Base-by-base conservation (phyloP, 2,797 vertebrate genomes). In the Eupleurogrammus muticus region DNA sequence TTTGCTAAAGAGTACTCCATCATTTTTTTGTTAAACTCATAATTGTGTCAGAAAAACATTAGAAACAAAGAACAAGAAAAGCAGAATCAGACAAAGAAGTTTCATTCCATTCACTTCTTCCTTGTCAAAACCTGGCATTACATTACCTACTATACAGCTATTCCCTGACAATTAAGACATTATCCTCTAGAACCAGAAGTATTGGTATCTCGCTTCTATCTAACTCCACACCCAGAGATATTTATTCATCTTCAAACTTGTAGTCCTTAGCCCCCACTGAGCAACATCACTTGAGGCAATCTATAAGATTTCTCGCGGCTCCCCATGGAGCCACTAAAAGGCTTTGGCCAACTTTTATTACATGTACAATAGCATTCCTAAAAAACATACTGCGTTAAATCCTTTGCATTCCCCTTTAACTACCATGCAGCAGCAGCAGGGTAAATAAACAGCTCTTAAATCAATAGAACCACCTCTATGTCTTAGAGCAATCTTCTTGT, bases 401-500 rank as follows among this genome's bases (percentile, higher is more conserved):
- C 14, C 48, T n/a, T 49, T 20, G 46, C 14, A 7, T 66, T 46
- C 24, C 35, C 57, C 28, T 23, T 59, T 34, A 55, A 73, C 38
- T 19, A 32, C 49, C 24, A 77, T 42, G 42, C 42, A 66, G 44
- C 61, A 66, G 44, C 61, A 62, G 63, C 21, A 12, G 48, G 47
- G 9, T 70, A 57, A 60, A 70, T 58, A 2, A 75, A 35, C 21
- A 55, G 34, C 51, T 70, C 49, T 54, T 63, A 9, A 50, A 20
- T 24, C 20, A 5, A 19, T n/a, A 73, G 10, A 62, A 16, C 13
- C n/a, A 20, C n/a, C 17, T 61, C 28, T 52, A 19, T 23, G 35
- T 67, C 46, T 56, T 58, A 49, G 28, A 60, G 19, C n/a, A 17
- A 16, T 56, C 12, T 21, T 34, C 11, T 28, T 6, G 28, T 48